Evolutionary conservation across 2,797 vertebrate genomes (phyloP), one percentile per base, ranked within the genome.

Genomic region (Syngnathus rostellatus): DNA sequence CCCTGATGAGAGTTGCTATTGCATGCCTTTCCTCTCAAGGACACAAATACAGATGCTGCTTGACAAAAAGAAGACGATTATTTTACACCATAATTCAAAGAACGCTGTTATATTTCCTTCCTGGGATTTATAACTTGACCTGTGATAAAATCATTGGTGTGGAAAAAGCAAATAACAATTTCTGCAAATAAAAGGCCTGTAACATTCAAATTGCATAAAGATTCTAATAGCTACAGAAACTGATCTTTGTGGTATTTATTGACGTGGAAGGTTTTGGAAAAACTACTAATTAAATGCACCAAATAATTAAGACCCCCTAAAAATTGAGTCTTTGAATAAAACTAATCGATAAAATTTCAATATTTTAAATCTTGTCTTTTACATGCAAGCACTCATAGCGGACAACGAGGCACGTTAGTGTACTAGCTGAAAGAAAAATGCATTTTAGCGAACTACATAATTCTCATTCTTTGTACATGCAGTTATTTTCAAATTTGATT

Each of bases 1-100:
- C 83, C 80, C 86, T 70, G 53, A 76, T 72, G 83, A 86, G 83
- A 86, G 87, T 86, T 75, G 72, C 73, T 78, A 11, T 81, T 85
- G 86, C 82, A 86, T 86, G 81, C 73, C 65, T 62, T 41, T 61
- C 25, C 69, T 71, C 46, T 38, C n/a, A 23, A 60, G 41, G 11
- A 68, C 39, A 77, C 68, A 31, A 69, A 40, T 67, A 53, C 65
- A 53, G 67, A 74, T 63, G 45, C 71, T 77, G 66, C 71, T 71
- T 23, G 72, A 63, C 64, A 68, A 53, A 10, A 21, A 72, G 16
- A 71, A 72, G 51, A 72, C 0, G 73, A 31, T 66, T 83, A 68
- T 85, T 87, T 85, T 59, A 25, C 71, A 70, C 68, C 78, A 74
- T 73, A 62, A 83, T 72, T 77, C 31, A 45, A 64, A 67, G 65